Evolutionary conservation across 2,797 vertebrate genomes (phyloP), one percentile per base, ranked within the genome.

Genomic region (Sarcoramphus papa): DNA sequence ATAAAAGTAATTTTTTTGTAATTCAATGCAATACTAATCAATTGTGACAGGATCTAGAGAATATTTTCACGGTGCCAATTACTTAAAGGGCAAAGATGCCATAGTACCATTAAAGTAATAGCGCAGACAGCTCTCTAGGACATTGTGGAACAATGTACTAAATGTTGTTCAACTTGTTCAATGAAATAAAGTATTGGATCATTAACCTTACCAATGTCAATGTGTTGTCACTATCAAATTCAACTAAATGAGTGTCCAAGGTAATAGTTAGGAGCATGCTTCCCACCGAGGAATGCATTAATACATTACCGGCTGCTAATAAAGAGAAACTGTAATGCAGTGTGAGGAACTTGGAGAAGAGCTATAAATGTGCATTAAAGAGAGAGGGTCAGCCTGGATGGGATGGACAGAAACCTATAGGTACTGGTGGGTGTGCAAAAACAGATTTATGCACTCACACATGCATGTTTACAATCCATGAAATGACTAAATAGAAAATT

Each of bases 201-300:
- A 98, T 98, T 98, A 98, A 98, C 98, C 97, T 98, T 92, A 97
- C 94, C 98, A 98, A 98, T 98, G 98, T 98, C 98, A 98, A 96
- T 97, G 98, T 96, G 91, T 97, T 97, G 97, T 96, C 97, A 97
- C 97, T 81, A 97, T 97, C 97, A 97, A 97, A 97, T 94, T 81
- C 97, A 80, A 60, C 97, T 97, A 97, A 98, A 98, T 96, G 96
- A 98, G 97, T 95, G 97, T 96, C 97, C 96, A 85, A 84, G 93
- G 96, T 94, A 97, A 96, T 93, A 82, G 94, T 95, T 93, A 96
- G 96, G 72, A 97, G 94, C 91, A 70, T 85, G 40, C 95, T 97
- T 95, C 83, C 89, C 95, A 78, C 89, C 5, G 53, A 87, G 89
- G 82, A 69, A 80, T 54, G 88, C 92, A 86, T 97, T 93, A 97